Percentiles rank a stretch among this genome's conserved stretches.
Conservation (phyloP, 2,113 vertebrate genomes). For the Smithornis capensis region DNA sequence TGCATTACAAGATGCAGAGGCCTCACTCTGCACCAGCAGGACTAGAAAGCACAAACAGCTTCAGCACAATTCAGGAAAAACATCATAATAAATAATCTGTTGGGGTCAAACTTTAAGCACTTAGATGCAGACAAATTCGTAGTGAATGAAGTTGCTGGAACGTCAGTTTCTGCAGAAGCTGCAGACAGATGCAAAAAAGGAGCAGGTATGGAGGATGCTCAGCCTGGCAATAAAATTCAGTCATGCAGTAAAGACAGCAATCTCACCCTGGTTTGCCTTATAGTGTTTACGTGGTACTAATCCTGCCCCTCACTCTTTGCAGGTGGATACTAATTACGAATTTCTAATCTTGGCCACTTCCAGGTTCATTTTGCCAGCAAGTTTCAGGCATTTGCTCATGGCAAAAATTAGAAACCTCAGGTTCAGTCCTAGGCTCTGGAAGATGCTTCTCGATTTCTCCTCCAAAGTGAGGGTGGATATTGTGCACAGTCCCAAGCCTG, state of each 20-base stretch:
- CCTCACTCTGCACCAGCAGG: background rate
- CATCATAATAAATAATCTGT: background rate
- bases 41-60: background rate
- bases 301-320: background rate
- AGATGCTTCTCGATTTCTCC: background rate
- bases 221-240: background rate
- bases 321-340: background rate
- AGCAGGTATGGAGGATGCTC: rapidly evolving
- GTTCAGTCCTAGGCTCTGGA: background rate
- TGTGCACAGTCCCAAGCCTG: background rate
- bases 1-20: background rate
- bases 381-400: background rate
- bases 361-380: background rate
- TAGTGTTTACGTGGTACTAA: background rate
- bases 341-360: background rate
- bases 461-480: background rate
- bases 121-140: background rate
- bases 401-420: background rate
- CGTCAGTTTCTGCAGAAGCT: background rate
- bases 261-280: background rate
- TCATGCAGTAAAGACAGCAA: background rate
- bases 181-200: background rate
- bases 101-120: background rate
- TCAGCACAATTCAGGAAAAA: background rate
- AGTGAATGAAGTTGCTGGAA: background rate